These are phyloP conservation scores for Coregonus sp. DNA, from an alignment of 2,797 vertebrate species.

Conservation along the genomic window DNA sequence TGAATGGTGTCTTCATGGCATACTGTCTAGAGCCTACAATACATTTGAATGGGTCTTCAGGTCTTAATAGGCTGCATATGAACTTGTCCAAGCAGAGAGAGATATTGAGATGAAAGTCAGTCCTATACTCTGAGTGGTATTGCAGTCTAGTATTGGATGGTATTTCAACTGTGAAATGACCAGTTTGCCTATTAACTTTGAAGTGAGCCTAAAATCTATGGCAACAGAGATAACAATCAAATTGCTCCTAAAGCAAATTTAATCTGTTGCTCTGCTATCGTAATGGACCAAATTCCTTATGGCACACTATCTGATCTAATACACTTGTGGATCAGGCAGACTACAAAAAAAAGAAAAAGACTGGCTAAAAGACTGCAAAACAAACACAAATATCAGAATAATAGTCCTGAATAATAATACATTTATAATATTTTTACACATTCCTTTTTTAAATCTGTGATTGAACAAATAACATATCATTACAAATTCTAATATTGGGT, in stretches of 20 bases:
- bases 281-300: not conserved
- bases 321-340: not conserved
- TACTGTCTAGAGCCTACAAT: not conserved
- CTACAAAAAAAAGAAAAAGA: not conserved
- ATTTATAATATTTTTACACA: too few relatives aligned
- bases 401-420: too few relatives aligned
- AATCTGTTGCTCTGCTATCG: not conserved
- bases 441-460: not conserved
- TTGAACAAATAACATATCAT: not conserved
- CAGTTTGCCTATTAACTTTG: not conserved
- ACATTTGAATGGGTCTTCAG: not conserved
- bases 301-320: too few relatives aligned
- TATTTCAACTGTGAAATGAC: slow-evolving; percentile 6
- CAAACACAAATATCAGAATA: not conserved
- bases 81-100: not conserved
- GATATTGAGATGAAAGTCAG: not conserved
- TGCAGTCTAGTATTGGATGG: not conserved
- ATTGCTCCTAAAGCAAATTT: not conserved
- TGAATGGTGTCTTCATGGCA: not conserved
- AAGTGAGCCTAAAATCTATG: not conserved
- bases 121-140: not conserved
- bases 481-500: not conserved
- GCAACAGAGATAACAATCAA: not conserved
- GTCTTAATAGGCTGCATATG: not conserved
- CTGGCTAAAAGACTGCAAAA: not conserved